phyloP scores from a whole-genome alignment of 2,888 invertebrate species.

The Stenoptilia bipunctidactyla region DNA sequence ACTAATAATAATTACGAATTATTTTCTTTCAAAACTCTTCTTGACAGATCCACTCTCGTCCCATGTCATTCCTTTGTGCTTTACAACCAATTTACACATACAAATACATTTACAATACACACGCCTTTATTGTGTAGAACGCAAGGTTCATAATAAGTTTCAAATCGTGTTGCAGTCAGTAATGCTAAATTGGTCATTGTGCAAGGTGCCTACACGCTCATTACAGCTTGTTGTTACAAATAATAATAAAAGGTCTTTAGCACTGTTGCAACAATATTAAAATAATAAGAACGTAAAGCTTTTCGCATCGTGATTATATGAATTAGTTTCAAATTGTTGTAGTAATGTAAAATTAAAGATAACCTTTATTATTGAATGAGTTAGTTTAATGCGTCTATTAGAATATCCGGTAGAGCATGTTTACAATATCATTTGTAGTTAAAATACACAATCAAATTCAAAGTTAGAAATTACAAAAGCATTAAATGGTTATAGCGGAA shows the following conservation, averaged over 20 bases:
- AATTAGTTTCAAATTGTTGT: background rate
- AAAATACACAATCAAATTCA: too few relatives aligned
- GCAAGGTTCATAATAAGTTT: slow-evolving; percentile 23
- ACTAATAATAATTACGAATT: slow-evolving; percentile 56
- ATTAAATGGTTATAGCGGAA: too few relatives aligned
- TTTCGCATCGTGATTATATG: slow-evolving; percentile 28
- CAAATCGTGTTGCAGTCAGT: slow-evolving; percentile 7
- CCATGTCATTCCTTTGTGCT: slow-evolving; percentile 52
- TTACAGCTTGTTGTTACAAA: slow-evolving; percentile 51
- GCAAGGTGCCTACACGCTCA: slow-evolving; percentile 59
- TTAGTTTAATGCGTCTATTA: too few relatives aligned
- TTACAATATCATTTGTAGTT: too few relatives aligned
- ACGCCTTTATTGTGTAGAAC: slow-evolving; percentile 8
- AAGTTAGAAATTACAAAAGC: too few relatives aligned
- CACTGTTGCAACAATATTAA: slow-evolving; percentile 60
- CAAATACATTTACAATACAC: slow-evolving; percentile 2
- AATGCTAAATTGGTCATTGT: slow-evolving; percentile 23
- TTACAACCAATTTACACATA: slow-evolving; percentile 21
- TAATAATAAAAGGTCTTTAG: slow-evolving; percentile 41
- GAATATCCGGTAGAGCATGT: too few relatives aligned
- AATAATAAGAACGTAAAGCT: slow-evolving; percentile 59
- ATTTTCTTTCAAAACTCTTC: slow-evolving; percentile 57
- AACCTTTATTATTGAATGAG: too few relatives aligned
- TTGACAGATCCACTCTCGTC: slow-evolving; percentile 55
- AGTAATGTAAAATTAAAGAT: too few relatives aligned